Conservation (phyloP, 1,140 invertebrate genomes). For the Drosophila sturtevanti region DNA sequence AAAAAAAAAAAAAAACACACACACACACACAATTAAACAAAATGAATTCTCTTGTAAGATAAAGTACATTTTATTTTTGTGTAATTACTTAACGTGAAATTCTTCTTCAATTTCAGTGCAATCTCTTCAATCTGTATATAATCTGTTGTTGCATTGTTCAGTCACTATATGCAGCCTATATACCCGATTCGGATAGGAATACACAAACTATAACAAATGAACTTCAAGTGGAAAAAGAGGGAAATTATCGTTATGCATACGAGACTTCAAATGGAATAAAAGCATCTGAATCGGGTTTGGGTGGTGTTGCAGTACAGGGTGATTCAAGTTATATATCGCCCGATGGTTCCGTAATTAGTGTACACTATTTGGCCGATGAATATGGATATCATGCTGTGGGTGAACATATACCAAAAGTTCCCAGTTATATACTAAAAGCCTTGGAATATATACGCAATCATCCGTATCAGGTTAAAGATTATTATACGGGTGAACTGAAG, state of each 20-base stretch:
- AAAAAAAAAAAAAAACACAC: slow-evolving; percentile 9
- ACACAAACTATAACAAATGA: slow-evolving; percentile 66
- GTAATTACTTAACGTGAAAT: neutral
- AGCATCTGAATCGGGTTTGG: slow-evolving; percentile 84
- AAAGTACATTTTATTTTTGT: too few species aligned
- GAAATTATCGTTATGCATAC: slow-evolving; percentile 84
- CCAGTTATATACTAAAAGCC: slow-evolving; percentile 72
- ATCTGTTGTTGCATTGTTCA: slow-evolving; percentile 43
- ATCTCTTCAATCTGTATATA: slow-evolving; percentile 34
- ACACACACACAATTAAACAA: neutral
- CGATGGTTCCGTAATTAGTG: slow-evolving; percentile 82
- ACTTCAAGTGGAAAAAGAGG: slow-evolving; percentile 81
- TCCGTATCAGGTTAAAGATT: slow-evolving; percentile 71
- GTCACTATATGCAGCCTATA: slow-evolving; percentile 29
- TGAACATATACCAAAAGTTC: slow-evolving; percentile 83
- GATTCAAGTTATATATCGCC: slow-evolving; percentile 66
- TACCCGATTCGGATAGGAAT: slow-evolving; percentile 65
- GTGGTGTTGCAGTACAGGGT: slow-evolving; percentile 61
- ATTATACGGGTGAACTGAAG: slow-evolving; percentile 66
- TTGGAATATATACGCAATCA: slow-evolving; percentile 84
- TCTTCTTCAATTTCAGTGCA: slow-evolving; percentile 33
- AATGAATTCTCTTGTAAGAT: slow-evolving; percentile 57
- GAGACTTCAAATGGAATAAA: slow-evolving; percentile 86
- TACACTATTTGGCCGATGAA: slow-evolving; percentile 86
- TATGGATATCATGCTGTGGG: slow-evolving; percentile 84